Evolutionary conservation across 2,113 vertebrate species (phyloP).

Genomic region (Ceyx margarethae): DNA sequence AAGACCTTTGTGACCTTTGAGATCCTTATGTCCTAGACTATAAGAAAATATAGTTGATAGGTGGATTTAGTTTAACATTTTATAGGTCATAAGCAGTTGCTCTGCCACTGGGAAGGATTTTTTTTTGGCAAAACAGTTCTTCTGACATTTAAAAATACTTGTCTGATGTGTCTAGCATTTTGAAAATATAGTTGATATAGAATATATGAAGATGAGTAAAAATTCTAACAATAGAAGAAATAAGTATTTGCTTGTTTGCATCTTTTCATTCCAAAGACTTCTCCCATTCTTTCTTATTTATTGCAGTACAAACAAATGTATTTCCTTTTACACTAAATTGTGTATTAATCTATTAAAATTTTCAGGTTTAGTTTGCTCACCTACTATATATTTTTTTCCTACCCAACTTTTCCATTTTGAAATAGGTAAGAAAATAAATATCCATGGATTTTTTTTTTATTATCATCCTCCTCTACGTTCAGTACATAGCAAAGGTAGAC

Average conservation of each 20-base stretch:
- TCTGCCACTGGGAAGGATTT: neutral
- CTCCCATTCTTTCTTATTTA: neutral
- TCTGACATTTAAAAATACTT: slow-evolving; percentile 3
- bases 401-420: neutral
- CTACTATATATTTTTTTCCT: neutral
- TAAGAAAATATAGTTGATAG: neutral
- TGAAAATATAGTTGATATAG: neutral
- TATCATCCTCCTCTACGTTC: neutral
- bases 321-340: neutral
- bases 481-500: neutral
- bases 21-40: neutral
- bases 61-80: slow-evolving; percentile 15
- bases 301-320: neutral
- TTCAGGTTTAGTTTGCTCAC: neutral
- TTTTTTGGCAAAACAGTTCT: neutral
- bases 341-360: neutral
- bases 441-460: neutral
- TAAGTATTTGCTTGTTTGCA: neutral
- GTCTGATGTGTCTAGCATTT: neutral
- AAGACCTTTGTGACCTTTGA: neutral
- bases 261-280: neutral
- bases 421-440: neutral
- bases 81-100: neutral
- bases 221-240: neutral
- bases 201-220: neutral